A percentile compares a stretch with the other conserved stretches of the same genome.
These are phyloP conservation scores for Dendrocincla fuliginosa DNA, from an alignment of 2,797 vertebrate species.

Conservation along the genomic window DNA sequence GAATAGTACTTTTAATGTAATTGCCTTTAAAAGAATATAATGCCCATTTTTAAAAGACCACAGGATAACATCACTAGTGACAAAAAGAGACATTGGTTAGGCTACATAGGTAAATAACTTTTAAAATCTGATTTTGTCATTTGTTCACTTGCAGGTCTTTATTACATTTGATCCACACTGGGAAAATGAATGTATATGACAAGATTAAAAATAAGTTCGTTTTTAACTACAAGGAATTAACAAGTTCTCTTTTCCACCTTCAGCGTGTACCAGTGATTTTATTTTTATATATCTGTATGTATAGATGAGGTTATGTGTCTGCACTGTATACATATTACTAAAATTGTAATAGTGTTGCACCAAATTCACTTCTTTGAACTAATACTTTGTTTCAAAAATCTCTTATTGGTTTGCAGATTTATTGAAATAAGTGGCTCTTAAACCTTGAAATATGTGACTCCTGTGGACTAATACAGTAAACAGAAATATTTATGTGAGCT, in stretches of 20 bases:
- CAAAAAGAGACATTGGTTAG: neutral
- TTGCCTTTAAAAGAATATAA: neutral
- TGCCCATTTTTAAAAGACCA: neutral
- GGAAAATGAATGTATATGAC: neutral
- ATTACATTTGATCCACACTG: neutral
- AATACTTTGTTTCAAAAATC: conserved; percentile 27
- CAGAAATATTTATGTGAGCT: neutral
- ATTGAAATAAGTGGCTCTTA: neutral
- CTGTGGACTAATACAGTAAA: neutral
- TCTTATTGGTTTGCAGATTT: neutral
- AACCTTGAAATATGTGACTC: neutral
- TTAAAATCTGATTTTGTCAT: neutral
- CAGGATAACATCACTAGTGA: neutral
- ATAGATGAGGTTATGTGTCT: neutral
- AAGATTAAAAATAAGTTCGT: neutral
- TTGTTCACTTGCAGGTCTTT: neutral
- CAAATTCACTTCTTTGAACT: neutral
- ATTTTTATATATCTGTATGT: neutral
- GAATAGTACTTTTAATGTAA: neutral
- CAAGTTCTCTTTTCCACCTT: neutral
- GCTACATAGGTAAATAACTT: neutral
- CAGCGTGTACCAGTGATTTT: neutral
- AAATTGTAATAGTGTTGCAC: neutral
- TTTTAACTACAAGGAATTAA: neutral
- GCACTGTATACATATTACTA: neutral